A percentile compares a stretch with the other conserved stretches of the same genome.
phyloP scores from a whole-genome alignment of 2,113 vertebrate species.

The Menura novaehollandiae region DNA sequence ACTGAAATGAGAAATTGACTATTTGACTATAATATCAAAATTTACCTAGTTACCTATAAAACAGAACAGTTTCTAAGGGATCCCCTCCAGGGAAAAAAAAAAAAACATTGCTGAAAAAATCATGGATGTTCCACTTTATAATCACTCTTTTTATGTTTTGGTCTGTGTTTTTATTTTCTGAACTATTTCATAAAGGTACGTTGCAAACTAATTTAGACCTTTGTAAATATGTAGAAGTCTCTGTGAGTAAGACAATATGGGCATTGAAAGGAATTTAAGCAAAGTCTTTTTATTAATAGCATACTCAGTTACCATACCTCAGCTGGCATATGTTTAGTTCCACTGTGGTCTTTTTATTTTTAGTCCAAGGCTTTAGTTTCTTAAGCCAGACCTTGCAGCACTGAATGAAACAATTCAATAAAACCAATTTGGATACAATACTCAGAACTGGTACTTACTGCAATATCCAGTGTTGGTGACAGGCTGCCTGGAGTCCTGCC shows the following conservation, averaged over 20 bases:
- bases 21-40: neutral
- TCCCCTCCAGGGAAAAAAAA: neutral
- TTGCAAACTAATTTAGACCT: neutral
- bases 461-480: slow-evolving; percentile 76
- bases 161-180: neutral
- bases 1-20: neutral
- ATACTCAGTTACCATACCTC: slow-evolving; percentile 33
- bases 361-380: slow-evolving; percentile 38
- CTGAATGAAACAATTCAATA: slow-evolving; percentile 37
- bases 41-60: neutral
- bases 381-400: slow-evolving; percentile 47
- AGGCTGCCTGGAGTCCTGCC: slow-evolving; percentile 72
- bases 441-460: slow-evolving; percentile 71
- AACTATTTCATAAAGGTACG: neutral
- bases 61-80: neutral
- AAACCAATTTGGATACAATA: slow-evolving; percentile 67
- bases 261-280: neutral
- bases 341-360: slow-evolving; percentile 35
- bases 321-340: slow-evolving; percentile 11
- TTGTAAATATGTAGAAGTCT: neutral
- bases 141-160: neutral
- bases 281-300: slow-evolving; percentile 21
- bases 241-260: neutral
- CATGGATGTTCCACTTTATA: neutral
- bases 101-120: neutral